A percentile compares a stretch with the other conserved stretches of the same genome.
Evolutionary conservation across 2,113 vertebrate genomes (phyloP).

Genomic region (Chaetops frenatus): DNA sequence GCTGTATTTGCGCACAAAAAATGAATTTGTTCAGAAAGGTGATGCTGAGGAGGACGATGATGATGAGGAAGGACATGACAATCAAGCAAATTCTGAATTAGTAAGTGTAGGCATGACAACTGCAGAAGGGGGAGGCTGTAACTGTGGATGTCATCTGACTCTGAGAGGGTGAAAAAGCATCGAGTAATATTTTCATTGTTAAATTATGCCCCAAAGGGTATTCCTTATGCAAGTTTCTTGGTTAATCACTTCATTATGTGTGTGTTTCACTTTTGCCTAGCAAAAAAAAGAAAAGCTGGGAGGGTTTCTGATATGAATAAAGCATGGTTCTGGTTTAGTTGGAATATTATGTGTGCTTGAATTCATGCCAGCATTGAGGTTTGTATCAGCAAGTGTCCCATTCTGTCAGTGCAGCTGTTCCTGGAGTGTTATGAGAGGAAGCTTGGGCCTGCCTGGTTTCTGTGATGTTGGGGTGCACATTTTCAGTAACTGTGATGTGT

Average conservation of each 20-base stretch:
- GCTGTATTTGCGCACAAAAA: constrained; percentile 93
- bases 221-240: background rate
- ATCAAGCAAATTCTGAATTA: constrained; percentile 82
- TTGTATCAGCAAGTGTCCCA: background rate
- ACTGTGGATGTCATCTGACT: background rate
- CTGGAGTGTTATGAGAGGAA: background rate
- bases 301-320: background rate
- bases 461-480: background rate
- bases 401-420: background rate
- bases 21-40: constrained; percentile 95
- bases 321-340: background rate
- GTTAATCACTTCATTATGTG: background rate
- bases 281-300: background rate
- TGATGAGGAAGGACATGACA: constrained; percentile 86
- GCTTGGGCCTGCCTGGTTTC: background rate
- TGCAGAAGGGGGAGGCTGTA: background rate
- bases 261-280: background rate
- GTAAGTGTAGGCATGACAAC: constrained; percentile 71
- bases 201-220: background rate
- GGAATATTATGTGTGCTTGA: background rate
- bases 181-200: background rate
- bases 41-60: constrained; percentile 94
- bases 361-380: accelerated
- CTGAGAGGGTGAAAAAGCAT: background rate
- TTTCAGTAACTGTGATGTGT: background rate